A percentile compares a stretch with the other conserved stretches of the same genome.
phyloP scores from a whole-genome alignment of 2,888 invertebrate genomes.

The Pheosia gnoma region DNA sequence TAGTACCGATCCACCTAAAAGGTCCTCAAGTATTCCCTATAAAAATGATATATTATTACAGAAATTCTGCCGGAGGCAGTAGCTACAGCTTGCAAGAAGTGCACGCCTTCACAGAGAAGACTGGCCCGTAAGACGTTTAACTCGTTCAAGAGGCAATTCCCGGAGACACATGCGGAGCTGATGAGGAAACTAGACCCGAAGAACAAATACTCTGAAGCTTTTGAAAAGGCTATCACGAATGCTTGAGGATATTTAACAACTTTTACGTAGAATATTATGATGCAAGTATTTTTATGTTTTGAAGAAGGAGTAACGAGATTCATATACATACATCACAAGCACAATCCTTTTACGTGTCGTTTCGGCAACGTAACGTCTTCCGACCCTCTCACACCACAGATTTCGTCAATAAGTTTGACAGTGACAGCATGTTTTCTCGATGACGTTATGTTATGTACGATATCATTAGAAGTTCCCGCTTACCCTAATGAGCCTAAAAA shows the following conservation, averaged over 20 bases:
- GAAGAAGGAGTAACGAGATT: not conserved
- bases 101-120: conserved; percentile 72
- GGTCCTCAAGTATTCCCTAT: not conserved
- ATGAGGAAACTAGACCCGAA: conserved; percentile 87
- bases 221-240: conserved; percentile 68
- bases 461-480: too few relatives aligned
- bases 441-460: too few relatives aligned
- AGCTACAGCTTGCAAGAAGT: conserved; percentile 59
- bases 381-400: too few relatives aligned
- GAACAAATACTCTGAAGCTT: conserved; percentile 73
- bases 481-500: too few relatives aligned
- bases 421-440: too few relatives aligned
- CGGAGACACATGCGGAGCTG: conserved; percentile 84
- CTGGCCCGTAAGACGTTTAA: conserved; percentile 85
- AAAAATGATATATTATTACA: conserved; percentile 34
- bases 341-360: too few relatives aligned
- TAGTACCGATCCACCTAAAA: too few relatives aligned
- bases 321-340: not conserved
- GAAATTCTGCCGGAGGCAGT: conserved; percentile 61
- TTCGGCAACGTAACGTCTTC: too few relatives aligned
- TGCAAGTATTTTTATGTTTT: conserved; percentile 13
- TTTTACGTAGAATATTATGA: conserved; percentile 13
- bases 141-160: conserved; percentile 85
- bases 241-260: conserved; percentile 28
- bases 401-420: too few relatives aligned